Conservation (phyloP, 1,140 invertebrate genomes). For the Formica selysi region DNA sequence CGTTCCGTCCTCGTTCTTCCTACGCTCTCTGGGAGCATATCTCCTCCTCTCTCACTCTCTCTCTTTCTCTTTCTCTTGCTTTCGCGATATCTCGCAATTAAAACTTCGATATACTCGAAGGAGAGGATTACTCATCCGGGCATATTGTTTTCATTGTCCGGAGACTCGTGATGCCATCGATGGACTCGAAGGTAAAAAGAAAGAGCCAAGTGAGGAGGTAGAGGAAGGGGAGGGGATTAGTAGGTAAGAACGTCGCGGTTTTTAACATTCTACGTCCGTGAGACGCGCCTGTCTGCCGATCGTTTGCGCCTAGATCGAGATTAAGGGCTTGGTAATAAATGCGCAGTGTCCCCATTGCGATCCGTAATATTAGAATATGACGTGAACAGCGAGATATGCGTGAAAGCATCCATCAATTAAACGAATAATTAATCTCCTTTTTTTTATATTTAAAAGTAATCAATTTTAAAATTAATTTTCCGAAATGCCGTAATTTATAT, state of each 20-base stretch:
- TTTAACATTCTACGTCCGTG: conserved; percentile 12
- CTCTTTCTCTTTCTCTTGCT: background rate
- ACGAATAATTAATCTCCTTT: background rate
- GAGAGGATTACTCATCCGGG: conserved; percentile 74
- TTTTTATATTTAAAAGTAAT: background rate
- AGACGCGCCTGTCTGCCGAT: background rate
- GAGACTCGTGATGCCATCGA: conserved; percentile 51
- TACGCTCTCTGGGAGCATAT: background rate
- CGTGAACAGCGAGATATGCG: background rate
- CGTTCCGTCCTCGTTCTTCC: conserved; percentile 34
- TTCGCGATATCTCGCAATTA: conserved; percentile 56
- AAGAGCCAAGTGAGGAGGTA: background rate
- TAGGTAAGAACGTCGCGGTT: background rate
- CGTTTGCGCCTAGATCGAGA: conserved; percentile 27
- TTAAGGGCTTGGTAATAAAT: conserved; percentile 10
- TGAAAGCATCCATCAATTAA: background rate
- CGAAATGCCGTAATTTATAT: background rate
- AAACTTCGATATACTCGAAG: conserved; percentile 39
- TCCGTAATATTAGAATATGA: background rate
- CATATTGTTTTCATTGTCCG: conserved; percentile 76
- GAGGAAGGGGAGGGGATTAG: background rate
- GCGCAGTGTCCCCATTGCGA: background rate
- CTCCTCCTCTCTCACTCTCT: background rate
- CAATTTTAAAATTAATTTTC: background rate
- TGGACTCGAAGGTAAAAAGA: conserved; percentile 14